phyloP scores from a whole-genome alignment of 2,113 vertebrate genomes.

The Pogonocichla stellata region DNA sequence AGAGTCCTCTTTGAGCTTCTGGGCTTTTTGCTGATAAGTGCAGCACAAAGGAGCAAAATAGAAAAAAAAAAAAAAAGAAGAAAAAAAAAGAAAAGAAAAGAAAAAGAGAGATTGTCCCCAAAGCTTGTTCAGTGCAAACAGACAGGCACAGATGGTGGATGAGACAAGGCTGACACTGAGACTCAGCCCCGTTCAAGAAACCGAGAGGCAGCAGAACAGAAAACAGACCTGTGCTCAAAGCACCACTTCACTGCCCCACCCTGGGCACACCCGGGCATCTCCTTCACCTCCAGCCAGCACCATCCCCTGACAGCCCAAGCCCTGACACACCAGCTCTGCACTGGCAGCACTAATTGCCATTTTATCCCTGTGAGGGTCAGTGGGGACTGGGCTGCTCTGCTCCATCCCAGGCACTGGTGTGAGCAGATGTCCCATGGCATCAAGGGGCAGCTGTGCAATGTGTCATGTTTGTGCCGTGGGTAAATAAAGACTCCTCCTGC shows the following conservation, averaged over 20 bases:
- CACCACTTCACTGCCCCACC: background rate
- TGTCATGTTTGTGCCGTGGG: background rate
- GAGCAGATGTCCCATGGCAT: background rate
- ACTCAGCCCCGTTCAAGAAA: background rate
- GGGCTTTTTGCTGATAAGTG: background rate
- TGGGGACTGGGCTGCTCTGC: background rate
- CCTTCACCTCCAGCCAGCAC: background rate
- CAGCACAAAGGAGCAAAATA: background rate
- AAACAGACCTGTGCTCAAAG: background rate
- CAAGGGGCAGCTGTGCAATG: background rate
- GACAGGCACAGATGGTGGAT: background rate
- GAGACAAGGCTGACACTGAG: background rate
- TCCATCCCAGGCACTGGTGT: background rate
- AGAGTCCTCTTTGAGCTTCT: background rate
- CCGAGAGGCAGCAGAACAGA: background rate
- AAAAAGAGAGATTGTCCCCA: background rate
- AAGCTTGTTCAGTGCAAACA: background rate
- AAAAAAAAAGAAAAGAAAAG: background rate
- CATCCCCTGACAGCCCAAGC: background rate
- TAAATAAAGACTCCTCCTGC: background rate
- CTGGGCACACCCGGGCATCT: background rate
- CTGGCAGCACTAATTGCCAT: background rate
- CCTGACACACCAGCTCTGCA: background rate
- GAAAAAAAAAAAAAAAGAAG: background rate
- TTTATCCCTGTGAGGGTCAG: background rate